Evolutionary conservation across 2,113 vertebrate genomes (phyloP), one percentile per base, ranked within the genome.

Genomic region (Fregetta grallaria): DNA sequence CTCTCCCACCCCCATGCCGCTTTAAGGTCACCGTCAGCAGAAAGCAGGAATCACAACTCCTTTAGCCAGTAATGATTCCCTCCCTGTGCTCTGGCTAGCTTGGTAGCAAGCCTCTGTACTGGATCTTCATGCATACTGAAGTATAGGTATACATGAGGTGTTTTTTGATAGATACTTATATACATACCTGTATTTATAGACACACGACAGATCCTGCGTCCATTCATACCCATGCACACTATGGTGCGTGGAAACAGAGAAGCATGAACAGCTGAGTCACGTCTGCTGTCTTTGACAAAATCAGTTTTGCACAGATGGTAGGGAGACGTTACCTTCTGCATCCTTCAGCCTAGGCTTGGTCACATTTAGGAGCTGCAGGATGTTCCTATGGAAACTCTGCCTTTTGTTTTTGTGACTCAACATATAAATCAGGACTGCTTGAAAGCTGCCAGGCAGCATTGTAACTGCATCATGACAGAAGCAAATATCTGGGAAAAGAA

Each of bases 111-210:
- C 29, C 4, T 44, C 58, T 5, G 9, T 17, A 3, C n/a, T 80
- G 36, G 42, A 66, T 18, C 47, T 61, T 26, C 38, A 44, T 1
- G 1, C 0, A 0, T 19, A 45, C n/a, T n/a, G n/a, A n/a, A n/a
- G n/a, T n/a, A n/a, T n/a, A n/a, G n/a, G n/a, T n/a, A n/a, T n/a
- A n/a, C n/a, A n/a, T 5, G 2, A 7, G 5, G 8, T 20, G 10
- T 34, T 30, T 74, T 55, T 67, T 62, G 27, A 34, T 29, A n/a
- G 34, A 16, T 34, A 10, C 4, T 7, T 15, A 7, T 11, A 5
- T 17, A 20, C 6, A 10, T 11, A 67, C 21, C 13, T 73, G 9
- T 67, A 22, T 34, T 55, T 49, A 23, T 26, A 40, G 34, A n/a
- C 17, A 22, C 0, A 0, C 18, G 34, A 19, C 38, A 72, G 45